phyloP scores from a whole-genome alignment of 2,113 vertebrate genomes.

The Gymnorhina tibicen region DNA sequence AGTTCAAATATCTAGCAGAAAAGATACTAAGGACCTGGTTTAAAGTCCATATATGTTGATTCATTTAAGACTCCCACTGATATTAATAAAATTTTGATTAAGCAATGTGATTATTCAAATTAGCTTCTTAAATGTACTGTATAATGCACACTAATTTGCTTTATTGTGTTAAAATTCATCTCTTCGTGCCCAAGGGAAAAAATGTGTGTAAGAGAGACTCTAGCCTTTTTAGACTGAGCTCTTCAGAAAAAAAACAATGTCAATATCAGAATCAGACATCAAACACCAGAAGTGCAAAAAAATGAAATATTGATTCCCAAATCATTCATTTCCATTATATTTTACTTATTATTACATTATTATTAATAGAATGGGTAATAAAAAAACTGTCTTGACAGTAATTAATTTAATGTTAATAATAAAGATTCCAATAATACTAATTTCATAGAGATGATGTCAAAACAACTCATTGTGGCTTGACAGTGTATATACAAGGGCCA shows the following conservation, averaged over 20 bases:
- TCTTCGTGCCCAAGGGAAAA: not conserved
- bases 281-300: not conserved
- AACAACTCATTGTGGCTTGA: not conserved
- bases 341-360: not conserved
- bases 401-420: not conserved
- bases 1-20: not conserved
- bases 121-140: conserved; percentile 6
- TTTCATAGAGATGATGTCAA: not conserved
- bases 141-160: not conserved
- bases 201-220: not conserved
- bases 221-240: not conserved
- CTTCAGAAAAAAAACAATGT: not conserved
- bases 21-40: not conserved
- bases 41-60: not conserved
- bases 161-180: not conserved
- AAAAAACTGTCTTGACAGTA: not conserved
- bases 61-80: not conserved
- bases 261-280: not conserved
- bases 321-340: not conserved
- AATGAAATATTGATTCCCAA: not conserved
- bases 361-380: not conserved
- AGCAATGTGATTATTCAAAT: conserved; percentile 3
- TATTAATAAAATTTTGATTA: conserved; percentile 33
- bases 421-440: not conserved
- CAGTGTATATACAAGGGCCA: not conserved